phyloP scores from a whole-genome alignment of 2,113 vertebrate species.

The Aptenodytes forsteri region DNA sequence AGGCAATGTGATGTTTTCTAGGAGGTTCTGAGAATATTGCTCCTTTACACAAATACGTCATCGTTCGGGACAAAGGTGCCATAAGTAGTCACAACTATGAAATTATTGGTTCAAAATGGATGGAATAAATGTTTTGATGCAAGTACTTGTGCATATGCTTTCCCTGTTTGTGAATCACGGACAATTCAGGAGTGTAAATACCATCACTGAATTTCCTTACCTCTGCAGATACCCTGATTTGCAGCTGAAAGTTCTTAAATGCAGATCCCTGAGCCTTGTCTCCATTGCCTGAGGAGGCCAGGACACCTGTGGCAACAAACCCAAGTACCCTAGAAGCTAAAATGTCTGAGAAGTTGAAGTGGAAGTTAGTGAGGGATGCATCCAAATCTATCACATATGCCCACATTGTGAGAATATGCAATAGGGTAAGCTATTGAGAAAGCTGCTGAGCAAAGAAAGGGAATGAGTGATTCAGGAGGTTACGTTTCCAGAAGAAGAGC shows the following conservation, averaged over 20 bases:
- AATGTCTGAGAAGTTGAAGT: background rate
- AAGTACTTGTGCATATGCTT: background rate
- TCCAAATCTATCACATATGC: background rate
- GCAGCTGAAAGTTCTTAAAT: background rate
- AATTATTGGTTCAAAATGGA: background rate
- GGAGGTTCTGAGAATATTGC: background rate
- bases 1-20: background rate
- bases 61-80: background rate
- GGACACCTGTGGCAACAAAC: background rate
- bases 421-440: background rate
- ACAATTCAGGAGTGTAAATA: background rate
- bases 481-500: background rate
- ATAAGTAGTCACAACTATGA: background rate
- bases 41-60: background rate
- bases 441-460: background rate
- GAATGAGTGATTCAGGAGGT: background rate
- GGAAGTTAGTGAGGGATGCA: background rate
- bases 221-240: background rate
- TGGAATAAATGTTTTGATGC: background rate
- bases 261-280: background rate
- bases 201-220: background rate
- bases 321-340: background rate
- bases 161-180: fast-evolving
- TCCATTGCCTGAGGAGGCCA: background rate
- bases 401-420: too few species aligned